Conservation (phyloP, 2,797 vertebrate species). For the Micropoecilia bifurca region DNA sequence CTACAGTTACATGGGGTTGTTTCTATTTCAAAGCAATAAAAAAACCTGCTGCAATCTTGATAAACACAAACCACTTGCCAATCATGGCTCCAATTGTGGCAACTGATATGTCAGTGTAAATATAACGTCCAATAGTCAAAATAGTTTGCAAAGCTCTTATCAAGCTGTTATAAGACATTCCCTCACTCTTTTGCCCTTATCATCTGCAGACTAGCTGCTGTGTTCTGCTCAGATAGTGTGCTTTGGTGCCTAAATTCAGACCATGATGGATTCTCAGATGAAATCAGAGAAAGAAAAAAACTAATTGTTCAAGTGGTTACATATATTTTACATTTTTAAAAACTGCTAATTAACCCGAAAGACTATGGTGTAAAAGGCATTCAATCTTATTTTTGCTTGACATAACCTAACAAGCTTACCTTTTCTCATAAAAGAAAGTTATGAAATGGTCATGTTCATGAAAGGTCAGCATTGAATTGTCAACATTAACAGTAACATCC, state of each 20-base stretch:
- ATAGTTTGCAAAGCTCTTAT: conserved; percentile 73
- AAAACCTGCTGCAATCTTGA: conserved; percentile 69
- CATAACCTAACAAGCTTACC: not conserved
- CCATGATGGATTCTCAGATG: conserved; percentile 68
- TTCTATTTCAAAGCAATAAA: conserved; percentile 71
- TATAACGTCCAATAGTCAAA: conserved; percentile 73
- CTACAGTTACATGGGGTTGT: conserved; percentile 17
- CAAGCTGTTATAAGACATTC: conserved; percentile 73
- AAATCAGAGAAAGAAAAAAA: conserved; percentile 71
- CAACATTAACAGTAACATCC: not conserved
- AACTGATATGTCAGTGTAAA: conserved; percentile 82
- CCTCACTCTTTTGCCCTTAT: conserved; percentile 74
- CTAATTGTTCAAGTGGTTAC: conserved; percentile 12
- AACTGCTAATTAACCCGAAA: not conserved
- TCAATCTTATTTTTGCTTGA: conserved; percentile 3
- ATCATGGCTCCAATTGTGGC: conserved; percentile 77
- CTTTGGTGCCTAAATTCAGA: conserved; percentile 47
- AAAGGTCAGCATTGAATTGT: not conserved
- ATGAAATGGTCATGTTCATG: not conserved
- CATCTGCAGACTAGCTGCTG: conserved; percentile 71
- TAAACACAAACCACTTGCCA: conserved; percentile 76
- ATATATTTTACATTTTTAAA: conserved; percentile 4
- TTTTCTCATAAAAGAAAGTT: not conserved
- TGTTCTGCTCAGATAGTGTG: conserved; percentile 75
- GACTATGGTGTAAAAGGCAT: not conserved